Percentiles rank a stretch among this genome's conserved stretches.
Conservation (phyloP, 2,113 vertebrate species). For the Lonchura striata region DNA sequence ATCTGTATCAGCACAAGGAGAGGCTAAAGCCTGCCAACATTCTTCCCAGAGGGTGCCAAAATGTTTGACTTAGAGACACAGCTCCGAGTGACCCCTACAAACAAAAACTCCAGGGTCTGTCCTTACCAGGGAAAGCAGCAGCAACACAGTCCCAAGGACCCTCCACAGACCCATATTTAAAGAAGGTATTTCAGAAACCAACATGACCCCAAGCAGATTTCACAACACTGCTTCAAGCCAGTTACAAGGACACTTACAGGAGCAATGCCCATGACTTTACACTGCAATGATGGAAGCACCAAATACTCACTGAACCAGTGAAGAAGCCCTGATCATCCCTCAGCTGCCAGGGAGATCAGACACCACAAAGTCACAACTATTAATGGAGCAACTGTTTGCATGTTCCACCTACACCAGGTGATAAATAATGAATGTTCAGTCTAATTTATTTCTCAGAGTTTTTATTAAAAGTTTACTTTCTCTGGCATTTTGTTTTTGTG, state of each 20-base stretch:
- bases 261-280: not conserved
- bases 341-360: not conserved
- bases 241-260: not conserved
- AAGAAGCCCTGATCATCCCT: not conserved
- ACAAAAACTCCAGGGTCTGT: not conserved
- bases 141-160: not conserved
- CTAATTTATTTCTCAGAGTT: not conserved
- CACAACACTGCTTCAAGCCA: not conserved
- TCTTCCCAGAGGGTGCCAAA: not conserved
- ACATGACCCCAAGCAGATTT: rapidly evolving
- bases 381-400: rapidly evolving
- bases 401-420: not conserved
- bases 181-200: not conserved
- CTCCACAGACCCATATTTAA: rapidly evolving
- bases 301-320: rapidly evolving
- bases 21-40: not conserved
- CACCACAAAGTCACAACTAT: not conserved
- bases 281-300: rapidly evolving
- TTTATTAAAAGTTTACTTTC: not conserved
- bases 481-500: not conserved
- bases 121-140: not conserved
- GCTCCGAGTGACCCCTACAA: rapidly evolving
- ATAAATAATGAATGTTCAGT: not conserved
- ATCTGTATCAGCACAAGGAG: not conserved
- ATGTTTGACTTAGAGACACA: not conserved